phyloP scores from a whole-genome alignment of 2,888 invertebrate genomes.

The Oscheius sp. region DNA sequence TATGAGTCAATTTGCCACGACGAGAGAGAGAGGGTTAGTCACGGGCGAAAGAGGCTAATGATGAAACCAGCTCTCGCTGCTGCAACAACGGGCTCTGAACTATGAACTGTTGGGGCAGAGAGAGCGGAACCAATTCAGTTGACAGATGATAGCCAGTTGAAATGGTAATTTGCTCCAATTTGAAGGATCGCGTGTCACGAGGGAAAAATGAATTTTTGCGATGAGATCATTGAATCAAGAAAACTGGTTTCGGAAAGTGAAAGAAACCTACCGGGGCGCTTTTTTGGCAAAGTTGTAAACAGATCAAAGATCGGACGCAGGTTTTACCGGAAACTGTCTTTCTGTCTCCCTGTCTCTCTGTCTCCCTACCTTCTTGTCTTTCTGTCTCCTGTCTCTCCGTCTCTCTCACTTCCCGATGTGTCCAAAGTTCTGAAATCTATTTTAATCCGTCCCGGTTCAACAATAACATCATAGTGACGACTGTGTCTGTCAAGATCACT shows the following conservation, averaged over 20 bases:
- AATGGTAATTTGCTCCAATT: too few relatives aligned
- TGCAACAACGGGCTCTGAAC: too few relatives aligned
- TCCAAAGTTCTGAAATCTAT: too few relatives aligned
- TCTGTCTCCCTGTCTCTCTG: neutral
- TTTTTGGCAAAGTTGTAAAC: neutral
- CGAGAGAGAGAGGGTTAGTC: too few relatives aligned
- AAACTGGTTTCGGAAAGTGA: neutral
- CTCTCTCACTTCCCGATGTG: neutral
- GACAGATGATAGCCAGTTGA: too few relatives aligned
- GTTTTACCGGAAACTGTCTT: neutral
- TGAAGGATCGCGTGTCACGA: too few relatives aligned
- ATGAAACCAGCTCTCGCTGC: too few relatives aligned
- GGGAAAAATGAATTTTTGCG: too few relatives aligned
- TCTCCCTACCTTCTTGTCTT: neutral
- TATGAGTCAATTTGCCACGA: too few relatives aligned
- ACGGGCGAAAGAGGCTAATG: too few relatives aligned
- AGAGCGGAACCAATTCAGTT: too few relatives aligned
- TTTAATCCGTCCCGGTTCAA: neutral
- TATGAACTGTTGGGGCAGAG: too few relatives aligned
- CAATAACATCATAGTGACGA: neutral
- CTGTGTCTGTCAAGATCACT: neutral
- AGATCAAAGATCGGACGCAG: neutral
- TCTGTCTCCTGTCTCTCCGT: neutral
- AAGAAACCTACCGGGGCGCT: neutral
- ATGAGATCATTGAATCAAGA: neutral